Conservation (phyloP, 2,797 vertebrate species). For the Atherinosoma microstoma region DNA sequence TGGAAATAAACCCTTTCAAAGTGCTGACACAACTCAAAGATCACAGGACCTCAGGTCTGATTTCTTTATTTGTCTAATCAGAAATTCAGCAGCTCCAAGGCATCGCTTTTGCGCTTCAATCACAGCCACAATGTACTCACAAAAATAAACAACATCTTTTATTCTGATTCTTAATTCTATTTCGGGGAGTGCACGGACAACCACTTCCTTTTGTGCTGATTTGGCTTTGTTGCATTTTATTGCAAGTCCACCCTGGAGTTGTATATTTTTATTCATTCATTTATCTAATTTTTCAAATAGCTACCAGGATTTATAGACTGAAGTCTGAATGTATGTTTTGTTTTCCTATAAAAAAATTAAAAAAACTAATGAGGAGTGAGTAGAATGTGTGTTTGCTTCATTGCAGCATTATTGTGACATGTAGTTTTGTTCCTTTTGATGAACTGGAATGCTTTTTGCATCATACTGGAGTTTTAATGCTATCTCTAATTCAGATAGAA, state of each 20-base stretch:
- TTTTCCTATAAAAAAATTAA: too few species aligned
- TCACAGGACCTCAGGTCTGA: neutral
- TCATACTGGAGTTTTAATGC: too few species aligned
- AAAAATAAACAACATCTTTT: neutral
- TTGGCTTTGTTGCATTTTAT: neutral
- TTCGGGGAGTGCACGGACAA: neutral
- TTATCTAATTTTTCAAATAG: too few species aligned
- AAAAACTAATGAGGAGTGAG: neutral
- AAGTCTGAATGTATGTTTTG: neutral
- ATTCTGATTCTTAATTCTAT: neutral
- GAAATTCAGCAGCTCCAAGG: too few species aligned
- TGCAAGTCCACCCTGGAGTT: too few species aligned
- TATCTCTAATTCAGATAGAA: too few species aligned
- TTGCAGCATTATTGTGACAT: neutral
- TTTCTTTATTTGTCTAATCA: neutral
- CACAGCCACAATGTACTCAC: neutral
- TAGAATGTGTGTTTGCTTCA: neutral
- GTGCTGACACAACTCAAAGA: neutral
- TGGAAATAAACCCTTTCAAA: too few species aligned
- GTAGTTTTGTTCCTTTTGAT: slow-evolving; percentile 1
- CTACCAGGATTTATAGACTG: neutral
- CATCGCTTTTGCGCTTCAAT: neutral
- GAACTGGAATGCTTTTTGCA: too few species aligned
- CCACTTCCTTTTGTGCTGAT: neutral
- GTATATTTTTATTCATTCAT: too few species aligned